Evolutionary conservation across 2,888 invertebrate genomes (phyloP).

Genomic region (Tyria jacobaeae): DNA sequence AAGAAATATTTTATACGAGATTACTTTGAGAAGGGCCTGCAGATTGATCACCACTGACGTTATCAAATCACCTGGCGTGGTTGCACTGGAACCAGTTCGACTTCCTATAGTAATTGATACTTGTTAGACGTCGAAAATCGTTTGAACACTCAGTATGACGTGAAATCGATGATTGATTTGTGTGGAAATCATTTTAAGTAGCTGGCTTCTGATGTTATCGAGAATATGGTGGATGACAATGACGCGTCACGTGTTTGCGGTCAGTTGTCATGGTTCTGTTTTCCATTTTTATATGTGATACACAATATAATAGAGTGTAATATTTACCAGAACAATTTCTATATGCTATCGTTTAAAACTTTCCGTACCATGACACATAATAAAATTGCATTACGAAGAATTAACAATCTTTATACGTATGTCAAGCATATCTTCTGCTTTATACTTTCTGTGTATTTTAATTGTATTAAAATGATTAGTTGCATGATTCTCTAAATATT

Average conservation of each 20-base stretch:
- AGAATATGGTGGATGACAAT: neutral
- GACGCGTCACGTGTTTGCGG: constrained; percentile 2
- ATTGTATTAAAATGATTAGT: too few species aligned
- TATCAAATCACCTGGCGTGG: constrained; percentile 49
- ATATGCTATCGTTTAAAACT: too few species aligned
- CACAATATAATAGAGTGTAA: too few species aligned
- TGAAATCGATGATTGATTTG: constrained; percentile 44
- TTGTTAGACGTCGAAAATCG: constrained; percentile 43
- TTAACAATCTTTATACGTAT: too few species aligned
- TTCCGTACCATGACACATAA: too few species aligned
- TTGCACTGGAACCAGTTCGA: constrained; percentile 31
- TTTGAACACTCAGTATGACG: constrained; percentile 39
- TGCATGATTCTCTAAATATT: too few species aligned
- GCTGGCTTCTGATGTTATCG: constrained; percentile 26
- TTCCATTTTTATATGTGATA: too few species aligned
- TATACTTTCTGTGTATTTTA: too few species aligned
- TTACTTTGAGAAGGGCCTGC: constrained; percentile 70
- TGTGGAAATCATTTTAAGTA: constrained; percentile 41
- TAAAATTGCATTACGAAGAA: too few species aligned
- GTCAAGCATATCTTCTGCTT: too few species aligned
- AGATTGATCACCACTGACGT: constrained; percentile 68
- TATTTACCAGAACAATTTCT: too few species aligned
- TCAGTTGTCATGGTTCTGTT: neutral
- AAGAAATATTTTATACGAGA: constrained; percentile 74
- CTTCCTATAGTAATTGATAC: constrained; percentile 51